Base-by-base conservation (phyloP, 2,113 vertebrate genomes). In the Redunca redunca region DNA sequence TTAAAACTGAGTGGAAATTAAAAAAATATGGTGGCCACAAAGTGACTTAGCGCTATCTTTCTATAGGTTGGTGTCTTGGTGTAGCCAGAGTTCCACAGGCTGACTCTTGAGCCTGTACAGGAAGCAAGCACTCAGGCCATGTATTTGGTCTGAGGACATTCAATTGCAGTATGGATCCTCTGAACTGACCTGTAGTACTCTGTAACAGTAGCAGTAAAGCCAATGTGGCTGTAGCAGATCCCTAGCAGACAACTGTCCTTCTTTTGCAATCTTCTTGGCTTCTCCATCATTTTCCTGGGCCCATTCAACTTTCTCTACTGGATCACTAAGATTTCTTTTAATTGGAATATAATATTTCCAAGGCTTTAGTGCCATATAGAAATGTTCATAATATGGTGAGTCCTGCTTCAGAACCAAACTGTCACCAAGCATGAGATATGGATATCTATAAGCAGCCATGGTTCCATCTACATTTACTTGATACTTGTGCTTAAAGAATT, bases 401-500 rank as follows among this genome's bases (percentile, higher is more conserved):
- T 99, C 99, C 98, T 99, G 99, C 97, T 99, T 99, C 96, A 99
- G 97, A 48, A 99, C 99, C 94, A 99, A 98, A 85, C 99, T 99
- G 99, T 99, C 99, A 0, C 99, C 99, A 64, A 99, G 98, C 99
- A 99, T 99, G 92, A 99, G 99, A 97, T 99, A 99, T 0, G 99
- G 99, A 85, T 99, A 99, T 92, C 99, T 99, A 84, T 99, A 99
- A 0, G 99, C 99, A 36, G 99, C 99, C 96, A 99, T 99, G 0
- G 99, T 99, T 2, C 99, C 99, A 0, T 99, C 99, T 89, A 99
- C 97, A 6, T 99, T 99, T 98, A 99, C 99, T 98, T 99, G 99
- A 98, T 99, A 99, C 97, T 99, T 99, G 98, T 99, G 99, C 99
- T 99, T 99, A 97, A 99, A 99, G 98, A 99, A 99, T 98, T 99